Conservation (phyloP, 2,113 vertebrate genomes). For the Azemiops feae region DNA sequence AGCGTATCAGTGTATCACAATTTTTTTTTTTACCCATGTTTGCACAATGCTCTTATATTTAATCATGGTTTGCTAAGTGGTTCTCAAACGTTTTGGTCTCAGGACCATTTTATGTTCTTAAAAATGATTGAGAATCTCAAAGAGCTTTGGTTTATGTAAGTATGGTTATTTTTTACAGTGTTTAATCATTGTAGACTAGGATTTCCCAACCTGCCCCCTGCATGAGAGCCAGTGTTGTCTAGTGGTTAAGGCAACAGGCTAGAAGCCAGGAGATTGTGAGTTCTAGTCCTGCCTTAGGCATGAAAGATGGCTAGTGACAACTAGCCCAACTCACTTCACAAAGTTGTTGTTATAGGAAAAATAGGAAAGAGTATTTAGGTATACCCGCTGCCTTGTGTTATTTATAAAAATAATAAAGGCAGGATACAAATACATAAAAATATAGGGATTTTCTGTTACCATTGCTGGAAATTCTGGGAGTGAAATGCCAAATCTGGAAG, state of each 20-base stretch:
- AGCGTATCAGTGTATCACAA: background rate
- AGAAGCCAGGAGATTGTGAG: background rate
- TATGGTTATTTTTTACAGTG: background rate
- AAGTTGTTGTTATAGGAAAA: background rate
- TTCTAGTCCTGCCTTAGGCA: background rate
- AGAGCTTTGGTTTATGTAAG: background rate
- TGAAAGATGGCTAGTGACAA: background rate
- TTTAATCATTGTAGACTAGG: background rate
- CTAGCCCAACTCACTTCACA: background rate
- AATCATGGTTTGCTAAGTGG: background rate
- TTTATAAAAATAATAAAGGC: background rate
- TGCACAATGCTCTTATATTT: background rate
- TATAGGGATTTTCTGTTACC: background rate
- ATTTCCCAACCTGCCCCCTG: background rate
- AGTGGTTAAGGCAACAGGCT: background rate
- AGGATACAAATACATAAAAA: background rate
- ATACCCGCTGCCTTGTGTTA: background rate
- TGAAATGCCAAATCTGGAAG: background rate
- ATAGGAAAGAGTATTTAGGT: background rate
- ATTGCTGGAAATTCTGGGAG: background rate
- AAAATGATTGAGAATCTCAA: background rate
- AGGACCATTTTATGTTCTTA: background rate
- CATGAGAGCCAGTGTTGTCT: background rate
- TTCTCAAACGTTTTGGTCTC: background rate
- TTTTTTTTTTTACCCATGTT: too few species aligned